Conservation (phyloP, 1,140 invertebrate species). For the Ctenoplectra terminalis region DNA sequence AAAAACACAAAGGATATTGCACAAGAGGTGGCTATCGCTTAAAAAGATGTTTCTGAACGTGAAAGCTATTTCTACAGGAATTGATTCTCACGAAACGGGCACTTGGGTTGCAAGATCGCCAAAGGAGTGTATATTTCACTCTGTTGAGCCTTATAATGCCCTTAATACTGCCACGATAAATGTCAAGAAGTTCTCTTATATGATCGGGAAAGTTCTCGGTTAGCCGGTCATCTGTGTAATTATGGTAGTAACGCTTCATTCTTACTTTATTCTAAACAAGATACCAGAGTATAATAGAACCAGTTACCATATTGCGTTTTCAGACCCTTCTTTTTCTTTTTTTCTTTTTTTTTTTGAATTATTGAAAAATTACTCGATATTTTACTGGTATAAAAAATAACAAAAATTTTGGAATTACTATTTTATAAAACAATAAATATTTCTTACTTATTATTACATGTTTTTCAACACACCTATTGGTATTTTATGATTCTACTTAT, state of each 20-base stretch:
- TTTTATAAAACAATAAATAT: too few species aligned
- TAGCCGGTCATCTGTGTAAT: conserved; percentile 43
- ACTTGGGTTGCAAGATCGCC: conserved; percentile 36
- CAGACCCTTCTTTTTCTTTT: too few species aligned
- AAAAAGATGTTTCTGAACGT: conserved; percentile 25
- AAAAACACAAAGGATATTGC: not conserved
- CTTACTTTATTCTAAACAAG: not conserved
- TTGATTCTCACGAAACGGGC: conserved; percentile 55
- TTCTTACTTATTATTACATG: too few species aligned
- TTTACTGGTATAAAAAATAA: too few species aligned
- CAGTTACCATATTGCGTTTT: too few species aligned
- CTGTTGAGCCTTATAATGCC: conserved; percentile 36
- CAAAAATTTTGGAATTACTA: too few species aligned
- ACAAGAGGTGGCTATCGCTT: not conserved
- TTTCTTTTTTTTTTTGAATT: too few species aligned
- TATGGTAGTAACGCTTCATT: conserved; percentile 5
- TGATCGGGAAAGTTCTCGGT: conserved; percentile 49
- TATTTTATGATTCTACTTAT: too few species aligned
- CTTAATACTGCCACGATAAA: conserved; percentile 58
- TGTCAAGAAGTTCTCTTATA: conserved; percentile 68
- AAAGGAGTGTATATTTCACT: conserved; percentile 45
- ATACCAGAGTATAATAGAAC: too few species aligned
- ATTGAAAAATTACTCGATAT: too few species aligned
- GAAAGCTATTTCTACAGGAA: conserved; percentile 43
- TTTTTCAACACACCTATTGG: too few species aligned